These are phyloP conservation scores for Sthenelais limicola DNA, from an alignment of 2,888 invertebrate species.

Conservation along the genomic window DNA sequence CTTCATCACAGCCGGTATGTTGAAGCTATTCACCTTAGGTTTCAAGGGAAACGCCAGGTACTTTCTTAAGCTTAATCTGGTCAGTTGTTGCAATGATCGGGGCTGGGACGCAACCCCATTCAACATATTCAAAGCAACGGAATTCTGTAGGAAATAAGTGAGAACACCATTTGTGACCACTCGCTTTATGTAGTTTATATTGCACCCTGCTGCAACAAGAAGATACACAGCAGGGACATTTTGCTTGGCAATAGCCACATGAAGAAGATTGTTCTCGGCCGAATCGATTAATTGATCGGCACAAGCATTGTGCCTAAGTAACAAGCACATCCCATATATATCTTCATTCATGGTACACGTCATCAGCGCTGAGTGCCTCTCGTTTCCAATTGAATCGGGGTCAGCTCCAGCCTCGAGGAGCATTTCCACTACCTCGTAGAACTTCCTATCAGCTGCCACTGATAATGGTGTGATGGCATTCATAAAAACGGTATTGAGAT, in stretches of 20 bases:
- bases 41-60: constrained; percentile 28
- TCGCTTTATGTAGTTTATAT: constrained; percentile 29
- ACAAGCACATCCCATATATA: constrained; percentile 34
- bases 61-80: constrained; percentile 36
- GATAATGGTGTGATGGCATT: constrained; percentile 49
- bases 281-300: constrained; percentile 30
- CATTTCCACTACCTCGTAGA: constrained; percentile 42
- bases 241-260: constrained; percentile 44
- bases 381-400: constrained; percentile 45
- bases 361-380: constrained; percentile 46
- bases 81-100: constrained; percentile 34
- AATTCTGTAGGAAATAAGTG: constrained; percentile 33
- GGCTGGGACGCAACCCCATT: constrained; percentile 18
- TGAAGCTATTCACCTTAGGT: constrained; percentile 10
- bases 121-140: constrained; percentile 20
- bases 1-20: constrained; percentile 41
- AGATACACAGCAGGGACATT: constrained; percentile 33
- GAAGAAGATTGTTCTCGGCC: constrained; percentile 37
- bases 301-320: constrained; percentile 45
- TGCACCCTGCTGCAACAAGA: constrained; percentile 30
- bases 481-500: constrained; percentile 45
- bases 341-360: constrained; percentile 43
- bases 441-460: constrained; percentile 38
- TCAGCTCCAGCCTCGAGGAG: constrained; percentile 48
- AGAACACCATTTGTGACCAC: constrained; percentile 38